Percentiles rank a stretch among this genome's conserved stretches.
phyloP scores from a whole-genome alignment of 2,113 vertebrate species.

The Sprattus sprattus region DNA sequence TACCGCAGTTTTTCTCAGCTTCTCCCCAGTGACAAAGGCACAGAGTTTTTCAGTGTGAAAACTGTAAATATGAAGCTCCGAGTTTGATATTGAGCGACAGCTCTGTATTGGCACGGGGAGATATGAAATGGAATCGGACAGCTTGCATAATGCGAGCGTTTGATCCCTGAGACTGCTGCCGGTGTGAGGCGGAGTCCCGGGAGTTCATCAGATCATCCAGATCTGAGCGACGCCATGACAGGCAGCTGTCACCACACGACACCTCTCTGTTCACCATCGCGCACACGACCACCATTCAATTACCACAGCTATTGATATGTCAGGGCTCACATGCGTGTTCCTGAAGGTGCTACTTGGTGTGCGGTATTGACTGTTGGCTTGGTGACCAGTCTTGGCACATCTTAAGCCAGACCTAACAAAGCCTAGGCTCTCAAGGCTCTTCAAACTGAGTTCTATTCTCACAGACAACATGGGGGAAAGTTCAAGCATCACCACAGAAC shows the following conservation, averaged over 20 bases:
- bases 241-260: constrained; percentile 71
- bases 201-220: constrained; percentile 58
- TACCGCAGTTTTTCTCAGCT: constrained; percentile 56
- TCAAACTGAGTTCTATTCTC: not conserved
- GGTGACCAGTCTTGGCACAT: not conserved
- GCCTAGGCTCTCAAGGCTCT: not conserved
- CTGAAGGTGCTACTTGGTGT: not conserved
- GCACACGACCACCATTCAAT: constrained; percentile 24
- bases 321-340: not conserved
- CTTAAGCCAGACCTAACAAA: not conserved
- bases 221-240: constrained; percentile 67
- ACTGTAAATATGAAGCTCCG: constrained; percentile 67
- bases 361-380: not conserved
- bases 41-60: constrained; percentile 51
- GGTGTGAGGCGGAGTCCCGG: constrained; percentile 63
- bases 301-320: not conserved
- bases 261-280: constrained; percentile 57
- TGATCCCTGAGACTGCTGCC: constrained; percentile 67
- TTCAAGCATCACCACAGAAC: not conserved
- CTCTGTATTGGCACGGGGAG: constrained; percentile 65
- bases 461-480: not conserved
- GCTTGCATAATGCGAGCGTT: constrained; percentile 68
- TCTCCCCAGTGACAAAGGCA: constrained; percentile 67
- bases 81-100: constrained; percentile 72
- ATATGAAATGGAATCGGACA: constrained; percentile 74